These are phyloP conservation scores for Bactericera cockerelli DNA, from an alignment of 1,140 invertebrate species.

Conservation along the genomic window DNA sequence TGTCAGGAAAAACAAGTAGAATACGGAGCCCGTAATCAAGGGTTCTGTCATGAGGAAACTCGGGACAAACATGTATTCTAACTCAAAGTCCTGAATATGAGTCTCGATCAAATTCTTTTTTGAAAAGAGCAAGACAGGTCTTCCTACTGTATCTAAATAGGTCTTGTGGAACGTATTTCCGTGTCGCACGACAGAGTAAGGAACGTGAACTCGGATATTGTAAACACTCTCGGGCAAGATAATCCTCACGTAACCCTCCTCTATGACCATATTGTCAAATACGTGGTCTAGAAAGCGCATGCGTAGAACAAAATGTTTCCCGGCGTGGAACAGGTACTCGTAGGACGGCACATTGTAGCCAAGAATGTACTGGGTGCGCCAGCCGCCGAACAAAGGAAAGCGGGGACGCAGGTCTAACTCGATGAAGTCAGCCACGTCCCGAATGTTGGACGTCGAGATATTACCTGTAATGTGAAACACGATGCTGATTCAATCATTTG, in stretches of 20 bases:
- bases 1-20: slow-evolving; percentile 78
- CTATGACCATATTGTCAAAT: slow-evolving; percentile 91
- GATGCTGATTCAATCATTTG: too few relatives aligned
- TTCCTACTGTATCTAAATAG: slow-evolving; percentile 87
- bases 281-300: slow-evolving; percentile 91
- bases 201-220: slow-evolving; percentile 64
- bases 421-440: slow-evolving; percentile 72
- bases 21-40: slow-evolving; percentile 66
- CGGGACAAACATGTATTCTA: slow-evolving; percentile 67
- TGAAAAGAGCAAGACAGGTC: slow-evolving; percentile 69
- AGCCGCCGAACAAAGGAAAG: slow-evolving; percentile 96
- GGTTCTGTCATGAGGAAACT: slow-evolving; percentile 81
- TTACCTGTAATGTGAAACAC: slow-evolving; percentile 37
- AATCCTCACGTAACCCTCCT: slow-evolving; percentile 76
- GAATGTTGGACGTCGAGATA: slow-evolving; percentile 92
- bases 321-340: slow-evolving; percentile 78
- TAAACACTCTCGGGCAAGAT: slow-evolving; percentile 87
- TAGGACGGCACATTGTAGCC: slow-evolving; percentile 97
- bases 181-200: slow-evolving; percentile 60
- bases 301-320: slow-evolving; percentile 46
- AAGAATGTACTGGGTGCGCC: slow-evolving; percentile 92
- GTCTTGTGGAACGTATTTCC: slow-evolving; percentile 72
- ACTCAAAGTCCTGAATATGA: slow-evolving; percentile 64
- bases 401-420: slow-evolving; percentile 87
- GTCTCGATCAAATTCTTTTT: slow-evolving; percentile 88